Evolutionary conservation across 1,140 invertebrate species (phyloP).

Genomic region (Cydia strobilella): DNA sequence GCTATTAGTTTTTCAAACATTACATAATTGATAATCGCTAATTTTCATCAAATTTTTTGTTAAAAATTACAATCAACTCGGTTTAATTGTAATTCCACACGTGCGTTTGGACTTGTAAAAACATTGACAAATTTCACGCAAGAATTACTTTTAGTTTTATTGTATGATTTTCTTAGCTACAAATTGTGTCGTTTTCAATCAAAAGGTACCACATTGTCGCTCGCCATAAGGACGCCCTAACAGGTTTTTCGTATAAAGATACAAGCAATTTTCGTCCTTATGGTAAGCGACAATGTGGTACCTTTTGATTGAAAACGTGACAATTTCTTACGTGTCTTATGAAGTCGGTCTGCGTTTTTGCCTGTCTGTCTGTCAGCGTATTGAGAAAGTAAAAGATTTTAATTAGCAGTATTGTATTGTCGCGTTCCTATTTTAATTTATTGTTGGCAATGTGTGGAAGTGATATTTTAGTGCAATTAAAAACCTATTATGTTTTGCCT

Average conservation of each 20-base stretch:
- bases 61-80: neutral
- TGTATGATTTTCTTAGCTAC: neutral
- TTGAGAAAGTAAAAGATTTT: conserved; percentile 2
- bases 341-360: neutral
- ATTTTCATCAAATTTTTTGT: conserved; percentile 7
- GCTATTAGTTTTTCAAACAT: neutral
- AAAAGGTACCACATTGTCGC: too few species aligned
- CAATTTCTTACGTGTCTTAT: neutral
- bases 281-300: too few species aligned
- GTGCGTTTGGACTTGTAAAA: neutral
- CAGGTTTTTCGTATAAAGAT: too few species aligned
- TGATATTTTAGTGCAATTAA: too few species aligned
- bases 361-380: neutral
- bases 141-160: neutral
- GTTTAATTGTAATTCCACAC: neutral
- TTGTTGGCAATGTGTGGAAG: too few species aligned
- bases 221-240: too few species aligned
- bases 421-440: neutral
- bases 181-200: too few species aligned
- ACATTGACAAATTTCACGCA: neutral
- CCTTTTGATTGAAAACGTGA: too few species aligned
- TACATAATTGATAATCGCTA: neutral
- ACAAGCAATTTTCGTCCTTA: too few species aligned
- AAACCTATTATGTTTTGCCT: too few species aligned
- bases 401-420: neutral